Evolutionary conservation across 1,140 invertebrate species (phyloP), one percentile per base, ranked within the genome.

Genomic region (Drosophila orena): DNA sequence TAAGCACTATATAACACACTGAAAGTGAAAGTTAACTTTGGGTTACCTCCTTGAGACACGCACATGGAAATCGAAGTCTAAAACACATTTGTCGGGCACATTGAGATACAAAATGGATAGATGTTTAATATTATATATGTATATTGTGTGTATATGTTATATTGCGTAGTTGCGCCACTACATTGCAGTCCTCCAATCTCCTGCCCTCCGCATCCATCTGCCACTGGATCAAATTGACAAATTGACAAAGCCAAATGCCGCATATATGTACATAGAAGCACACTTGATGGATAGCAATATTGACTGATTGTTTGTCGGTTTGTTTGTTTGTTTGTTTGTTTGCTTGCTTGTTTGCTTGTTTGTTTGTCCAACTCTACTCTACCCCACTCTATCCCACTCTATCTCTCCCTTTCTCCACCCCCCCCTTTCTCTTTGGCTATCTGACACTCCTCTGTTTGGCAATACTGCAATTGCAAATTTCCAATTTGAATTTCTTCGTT

Each of bases 231-330:
- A 54, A 62, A 77, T 78, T 77, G 77, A 79, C 69, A 71, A 78
- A 79, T 79, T 78, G 77, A 79, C 77, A 55, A 62, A 46, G 53
- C 77, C 64, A 70, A 80, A 80, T 80, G 70, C 58, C 75, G 46
- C 77, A 64, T 50, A 65, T n/a, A n/a, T n/a, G n/a, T n/a, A n/a
- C n/a, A n/a, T 55, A 77, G 78, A 81, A 81, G 70, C 70, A 69
- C 77, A 86, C 81, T 88, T 86, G 75, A 81, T 86, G 88, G 83
- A 88, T 86, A 79, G 81, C 61, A 80, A 85, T 80, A 86, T 84
- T 84, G 81, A 84, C 81, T 80, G 81, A 84, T 84, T 84, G 75
- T 60, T 66, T 83, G 64, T 52, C 59, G 49, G 20, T 44, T 61
- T 40, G 22, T 60, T 37, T 37, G 11, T 56, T 49, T 49, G 12